Evolutionary conservation across 2,797 vertebrate species (phyloP).

Genomic region (Anomalospiza imberbis): DNA sequence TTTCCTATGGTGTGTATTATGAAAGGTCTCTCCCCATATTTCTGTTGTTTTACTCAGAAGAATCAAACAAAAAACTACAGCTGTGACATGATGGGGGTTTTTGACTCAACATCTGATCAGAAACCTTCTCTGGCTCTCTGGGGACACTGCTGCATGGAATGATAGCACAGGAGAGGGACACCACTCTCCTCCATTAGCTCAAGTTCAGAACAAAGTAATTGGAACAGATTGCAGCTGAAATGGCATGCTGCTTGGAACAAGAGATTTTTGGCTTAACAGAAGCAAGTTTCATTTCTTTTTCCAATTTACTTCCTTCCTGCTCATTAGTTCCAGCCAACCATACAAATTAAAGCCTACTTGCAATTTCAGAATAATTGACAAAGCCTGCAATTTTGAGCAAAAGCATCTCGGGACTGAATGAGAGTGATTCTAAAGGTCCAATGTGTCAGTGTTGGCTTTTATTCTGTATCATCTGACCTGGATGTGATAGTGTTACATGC

Average conservation of each 20-base stretch:
- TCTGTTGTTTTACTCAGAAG: background rate
- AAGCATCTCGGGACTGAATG: background rate
- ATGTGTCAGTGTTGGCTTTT: fast-evolving
- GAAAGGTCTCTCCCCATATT: background rate
- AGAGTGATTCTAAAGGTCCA: background rate
- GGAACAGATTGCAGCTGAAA: background rate
- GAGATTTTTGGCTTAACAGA: background rate
- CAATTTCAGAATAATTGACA: background rate
- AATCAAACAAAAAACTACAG: background rate
- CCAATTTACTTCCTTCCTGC: background rate
- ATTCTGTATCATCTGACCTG: background rate
- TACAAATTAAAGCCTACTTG: background rate
- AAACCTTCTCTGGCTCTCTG: background rate
- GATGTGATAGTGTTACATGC: background rate
- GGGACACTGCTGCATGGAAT: background rate
- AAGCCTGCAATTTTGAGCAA: background rate
- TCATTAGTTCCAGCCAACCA: background rate
- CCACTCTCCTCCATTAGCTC: background rate
- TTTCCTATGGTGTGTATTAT: fast-evolving
- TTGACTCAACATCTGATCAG: background rate
- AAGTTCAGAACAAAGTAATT: background rate
- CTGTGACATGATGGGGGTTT: fast-evolving
- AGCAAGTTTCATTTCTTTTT: background rate
- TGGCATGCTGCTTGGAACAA: background rate
- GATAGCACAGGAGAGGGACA: background rate